These are phyloP conservation scores for Haemorhous mexicanus DNA, from an alignment of 2,113 vertebrate genomes.

Conservation along the genomic window DNA sequence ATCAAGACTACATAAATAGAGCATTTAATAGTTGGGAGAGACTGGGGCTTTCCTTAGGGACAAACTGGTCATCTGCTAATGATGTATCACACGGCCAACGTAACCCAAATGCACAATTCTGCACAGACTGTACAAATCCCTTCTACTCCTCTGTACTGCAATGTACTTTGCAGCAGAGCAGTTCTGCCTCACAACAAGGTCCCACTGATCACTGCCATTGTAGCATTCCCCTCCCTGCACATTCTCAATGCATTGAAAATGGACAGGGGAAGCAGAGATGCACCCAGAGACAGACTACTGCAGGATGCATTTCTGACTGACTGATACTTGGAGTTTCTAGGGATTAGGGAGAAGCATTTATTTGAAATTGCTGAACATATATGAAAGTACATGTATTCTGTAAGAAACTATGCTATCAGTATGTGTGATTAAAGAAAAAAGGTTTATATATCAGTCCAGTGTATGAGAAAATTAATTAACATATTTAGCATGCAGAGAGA, in stretches of 20 bases:
- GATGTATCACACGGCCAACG: not conserved
- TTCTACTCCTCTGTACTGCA: not conserved
- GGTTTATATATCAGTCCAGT: not conserved
- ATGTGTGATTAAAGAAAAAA: not conserved
- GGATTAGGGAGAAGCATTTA: not conserved
- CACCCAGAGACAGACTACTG: not conserved
- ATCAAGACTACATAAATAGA: not conserved
- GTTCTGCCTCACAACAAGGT: not conserved
- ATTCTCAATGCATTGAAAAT: not conserved
- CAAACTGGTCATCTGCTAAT: not conserved
- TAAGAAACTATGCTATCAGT: not conserved
- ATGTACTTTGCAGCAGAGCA: not conserved
- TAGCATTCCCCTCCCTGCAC: not conserved
- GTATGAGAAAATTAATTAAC: constrained; percentile 49
- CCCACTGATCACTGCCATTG: not conserved
- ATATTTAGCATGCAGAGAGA: constrained; percentile 45
- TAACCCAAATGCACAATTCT: not conserved
- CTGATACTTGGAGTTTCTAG: not conserved
- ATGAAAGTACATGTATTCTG: not conserved
- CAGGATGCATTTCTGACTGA: not conserved
- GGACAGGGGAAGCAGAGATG: not conserved
- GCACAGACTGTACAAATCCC: not conserved
- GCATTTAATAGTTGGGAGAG: not conserved
- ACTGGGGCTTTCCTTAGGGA: not conserved
- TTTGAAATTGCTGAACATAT: not conserved